A percentile compares a stretch with the other conserved stretches of the same genome.
These are phyloP conservation scores for Dicrurus megarhynchus DNA, from an alignment of 2,113 vertebrate genomes.

Conservation along the genomic window DNA sequence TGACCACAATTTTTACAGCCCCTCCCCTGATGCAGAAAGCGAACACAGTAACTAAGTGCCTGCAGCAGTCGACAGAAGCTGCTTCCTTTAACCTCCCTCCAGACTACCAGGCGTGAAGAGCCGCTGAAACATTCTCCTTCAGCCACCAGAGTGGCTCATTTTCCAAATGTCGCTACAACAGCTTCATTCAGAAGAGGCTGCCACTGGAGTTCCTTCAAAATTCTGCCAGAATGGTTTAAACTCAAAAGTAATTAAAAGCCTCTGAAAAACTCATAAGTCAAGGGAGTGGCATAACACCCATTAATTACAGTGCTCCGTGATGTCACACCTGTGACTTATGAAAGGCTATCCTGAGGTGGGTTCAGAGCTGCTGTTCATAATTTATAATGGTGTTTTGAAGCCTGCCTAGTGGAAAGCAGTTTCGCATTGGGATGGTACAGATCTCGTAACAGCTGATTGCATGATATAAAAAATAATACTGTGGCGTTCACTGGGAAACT, in stretches of 20 bases:
- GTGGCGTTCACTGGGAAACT: neutral
- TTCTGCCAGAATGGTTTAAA: conserved; percentile 25
- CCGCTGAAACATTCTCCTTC: neutral
- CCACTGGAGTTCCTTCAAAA: conserved; percentile 16
- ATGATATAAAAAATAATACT: neutral
- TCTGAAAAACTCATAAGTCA: conserved; percentile 22
- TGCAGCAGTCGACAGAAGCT: conserved; percentile 9
- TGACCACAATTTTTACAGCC: conserved; percentile 46
- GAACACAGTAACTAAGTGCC: conserved; percentile 2
- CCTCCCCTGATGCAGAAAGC: neutral
- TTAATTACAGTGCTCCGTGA: conserved; percentile 8
- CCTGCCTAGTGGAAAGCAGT: neutral
- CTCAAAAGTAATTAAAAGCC: conserved; percentile 36
- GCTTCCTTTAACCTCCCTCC: neutral
- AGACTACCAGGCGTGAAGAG: conserved; percentile 1
- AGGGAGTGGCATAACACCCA: conserved; percentile 23
- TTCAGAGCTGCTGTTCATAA: conserved; percentile 20
- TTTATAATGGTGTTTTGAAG: conserved; percentile 16
- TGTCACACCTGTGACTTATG: conserved; percentile 35
- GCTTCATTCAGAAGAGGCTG: neutral
- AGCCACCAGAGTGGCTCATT: neutral
- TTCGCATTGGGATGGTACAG: neutral
- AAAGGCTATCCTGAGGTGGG: neutral
- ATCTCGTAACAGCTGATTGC: neutral
- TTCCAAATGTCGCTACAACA: neutral